Evolutionary conservation across 2,888 invertebrate species (phyloP).

Genomic region (Tachina fera): DNA sequence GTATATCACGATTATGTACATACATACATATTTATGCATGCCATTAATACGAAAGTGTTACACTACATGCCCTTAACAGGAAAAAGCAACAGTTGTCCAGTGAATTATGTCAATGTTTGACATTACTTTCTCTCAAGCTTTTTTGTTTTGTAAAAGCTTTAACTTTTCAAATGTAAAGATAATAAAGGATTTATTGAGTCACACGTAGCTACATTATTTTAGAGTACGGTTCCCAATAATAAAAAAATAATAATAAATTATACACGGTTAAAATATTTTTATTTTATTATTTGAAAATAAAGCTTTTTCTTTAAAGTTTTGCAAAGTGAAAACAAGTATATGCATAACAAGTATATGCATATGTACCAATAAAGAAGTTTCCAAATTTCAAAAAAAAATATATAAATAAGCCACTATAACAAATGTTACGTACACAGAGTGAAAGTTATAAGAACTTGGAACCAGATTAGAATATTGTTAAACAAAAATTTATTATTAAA

Average conservation of each 20-base stretch:
- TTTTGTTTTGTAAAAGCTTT: constrained; percentile 51
- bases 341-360: not conserved
- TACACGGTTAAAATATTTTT: constrained; percentile 44
- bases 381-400: constrained; percentile 2
- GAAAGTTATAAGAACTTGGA: constrained; percentile 74
- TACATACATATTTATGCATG: not conserved
- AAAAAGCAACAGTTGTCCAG: constrained; percentile 71
- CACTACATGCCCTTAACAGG: constrained; percentile 29
- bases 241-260: constrained; percentile 60
- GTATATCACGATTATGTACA: too few relatives aligned
- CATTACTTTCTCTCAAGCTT: constrained; percentile 66
- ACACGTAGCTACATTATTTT: constrained; percentile 77
- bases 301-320: constrained; percentile 39
- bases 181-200: constrained; percentile 72
- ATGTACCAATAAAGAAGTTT: not conserved
- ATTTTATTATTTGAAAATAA: constrained; percentile 55
- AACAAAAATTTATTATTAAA: constrained; percentile 18
- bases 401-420: constrained; percentile 67
- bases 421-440: constrained; percentile 77
- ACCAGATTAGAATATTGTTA: constrained; percentile 74
- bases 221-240: constrained; percentile 73
- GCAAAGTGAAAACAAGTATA: not conserved
- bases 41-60: not conserved
- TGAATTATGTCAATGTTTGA: constrained; percentile 68
- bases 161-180: constrained; percentile 38